Evolutionary conservation across 2,797 vertebrate species (phyloP).

Genomic region (Tenualosa ilisha): DNA sequence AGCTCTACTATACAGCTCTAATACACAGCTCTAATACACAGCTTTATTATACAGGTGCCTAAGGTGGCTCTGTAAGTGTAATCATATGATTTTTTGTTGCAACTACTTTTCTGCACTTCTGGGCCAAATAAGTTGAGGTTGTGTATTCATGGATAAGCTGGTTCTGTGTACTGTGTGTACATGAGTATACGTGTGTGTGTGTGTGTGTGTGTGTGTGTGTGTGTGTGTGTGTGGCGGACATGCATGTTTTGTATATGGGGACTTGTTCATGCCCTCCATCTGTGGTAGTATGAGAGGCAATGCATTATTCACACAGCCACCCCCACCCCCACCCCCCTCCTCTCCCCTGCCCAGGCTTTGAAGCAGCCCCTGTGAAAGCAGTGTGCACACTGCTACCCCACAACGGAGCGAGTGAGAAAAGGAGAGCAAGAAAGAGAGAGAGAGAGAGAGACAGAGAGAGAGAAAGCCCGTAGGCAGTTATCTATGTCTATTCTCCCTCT

Average conservation of each 20-base stretch:
- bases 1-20: too few species aligned
- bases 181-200: not conserved
- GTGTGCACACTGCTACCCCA: constrained; percentile 32
- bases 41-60: too few species aligned
- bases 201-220: not conserved
- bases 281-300: not conserved
- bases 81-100: too few species aligned
- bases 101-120: too few species aligned
- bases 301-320: not conserved
- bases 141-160: not conserved
- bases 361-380: constrained; percentile 29
- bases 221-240: not conserved
- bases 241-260: not conserved
- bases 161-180: not conserved
- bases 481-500: not conserved
- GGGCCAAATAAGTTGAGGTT: not conserved
- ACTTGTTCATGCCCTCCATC: constrained; percentile 1
- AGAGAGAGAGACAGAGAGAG: not conserved
- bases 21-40: not conserved
- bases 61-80: too few species aligned
- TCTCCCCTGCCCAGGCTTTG: not conserved
- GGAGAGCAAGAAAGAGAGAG: constrained; percentile 6
- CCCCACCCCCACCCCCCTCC: not conserved
- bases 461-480: not conserved
- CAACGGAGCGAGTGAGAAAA: not conserved